These are phyloP conservation scores for Tachyglossus aculeatus DNA, from an alignment of 2,797 vertebrate genomes.

Conservation along the genomic window DNA sequence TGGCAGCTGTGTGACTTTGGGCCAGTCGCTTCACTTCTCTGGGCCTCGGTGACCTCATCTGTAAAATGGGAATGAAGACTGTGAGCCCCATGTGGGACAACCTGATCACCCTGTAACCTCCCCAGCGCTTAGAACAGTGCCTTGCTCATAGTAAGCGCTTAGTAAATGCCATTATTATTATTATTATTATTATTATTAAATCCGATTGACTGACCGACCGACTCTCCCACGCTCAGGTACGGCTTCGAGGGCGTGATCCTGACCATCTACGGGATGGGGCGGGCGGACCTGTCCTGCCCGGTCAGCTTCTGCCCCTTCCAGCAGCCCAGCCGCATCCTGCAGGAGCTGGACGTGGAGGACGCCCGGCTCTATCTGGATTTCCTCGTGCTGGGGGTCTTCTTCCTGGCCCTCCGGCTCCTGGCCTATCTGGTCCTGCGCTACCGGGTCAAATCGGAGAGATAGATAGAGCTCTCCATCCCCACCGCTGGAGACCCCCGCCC, in stretches of 20 bases:
- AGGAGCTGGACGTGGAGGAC: conserved; percentile 91
- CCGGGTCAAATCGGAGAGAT: conserved; percentile 95
- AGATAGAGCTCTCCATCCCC: conserved; percentile 73
- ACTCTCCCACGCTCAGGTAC: conserved; percentile 76
- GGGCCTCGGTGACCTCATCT: no score
- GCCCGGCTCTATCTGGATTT: conserved; percentile 97
- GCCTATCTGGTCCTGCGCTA: conserved; percentile 96
- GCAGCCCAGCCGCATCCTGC: conserved; percentile 89
- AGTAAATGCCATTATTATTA: no score
- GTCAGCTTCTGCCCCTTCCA: conserved; percentile 87
- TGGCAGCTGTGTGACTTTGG: no score
- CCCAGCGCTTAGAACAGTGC: no score
- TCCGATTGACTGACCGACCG: no score
- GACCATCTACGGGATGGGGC: conserved; percentile 97
- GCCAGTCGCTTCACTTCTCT: no score
- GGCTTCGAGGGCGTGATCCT: conserved; percentile 97
- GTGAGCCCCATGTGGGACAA: no score
- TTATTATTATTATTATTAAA: no score
- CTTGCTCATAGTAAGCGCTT: no score
- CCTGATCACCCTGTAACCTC: no score
- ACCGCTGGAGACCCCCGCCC: conserved; percentile 2
- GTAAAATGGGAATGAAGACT: no score
- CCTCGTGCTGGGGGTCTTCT: conserved; percentile 92
- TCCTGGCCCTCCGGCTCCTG: conserved; percentile 87
- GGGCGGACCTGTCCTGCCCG: conserved; percentile 88